Evolutionary conservation across 2,797 vertebrate genomes (phyloP).

Genomic region (Gephyroberyx darwinii): DNA sequence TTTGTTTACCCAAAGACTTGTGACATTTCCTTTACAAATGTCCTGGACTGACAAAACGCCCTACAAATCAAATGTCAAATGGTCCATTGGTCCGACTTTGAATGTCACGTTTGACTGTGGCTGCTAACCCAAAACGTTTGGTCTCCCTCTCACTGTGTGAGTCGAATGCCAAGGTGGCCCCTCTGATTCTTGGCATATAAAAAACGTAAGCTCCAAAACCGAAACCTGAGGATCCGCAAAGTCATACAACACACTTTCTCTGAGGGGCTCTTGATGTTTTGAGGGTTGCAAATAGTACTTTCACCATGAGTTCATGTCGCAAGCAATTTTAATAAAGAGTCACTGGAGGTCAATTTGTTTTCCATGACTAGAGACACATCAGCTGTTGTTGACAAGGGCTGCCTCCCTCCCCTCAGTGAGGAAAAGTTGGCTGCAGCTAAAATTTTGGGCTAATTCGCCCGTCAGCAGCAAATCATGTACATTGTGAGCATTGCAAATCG

Average conservation of each 20-base stretch:
- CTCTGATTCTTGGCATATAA: conserved; percentile 27
- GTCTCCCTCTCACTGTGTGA: conserved; percentile 16
- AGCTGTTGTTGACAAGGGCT: conserved; percentile 27
- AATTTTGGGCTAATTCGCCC: conserved; percentile 9
- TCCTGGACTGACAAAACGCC: conserved; percentile 61
- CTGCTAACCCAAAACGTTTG: conserved; percentile 21
- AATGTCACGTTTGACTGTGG: conserved; percentile 47
- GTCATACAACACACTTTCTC: neutral
- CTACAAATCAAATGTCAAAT: conserved; percentile 63
- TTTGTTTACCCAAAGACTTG: conserved; percentile 61
- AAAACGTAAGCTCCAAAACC: neutral
- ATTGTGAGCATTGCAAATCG: neutral
- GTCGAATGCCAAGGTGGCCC: conserved; percentile 27
- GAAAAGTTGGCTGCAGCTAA: conserved; percentile 19
- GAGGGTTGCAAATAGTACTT: conserved; percentile 37
- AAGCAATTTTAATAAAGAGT: conserved; percentile 44
- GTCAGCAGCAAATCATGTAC: conserved; percentile 34
- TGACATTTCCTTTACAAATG: conserved; percentile 64
- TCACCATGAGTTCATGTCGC: conserved; percentile 43
- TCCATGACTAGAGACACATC: neutral
- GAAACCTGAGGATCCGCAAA: conserved; percentile 8
- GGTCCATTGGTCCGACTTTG: conserved; percentile 48
- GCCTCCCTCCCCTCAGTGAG: conserved; percentile 27
- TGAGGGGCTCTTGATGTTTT: conserved; percentile 21
- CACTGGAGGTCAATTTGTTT: conserved; percentile 42